Base-by-base conservation (phyloP, 2,113 vertebrate species). In the Corynorhinus townsendii region DNA sequence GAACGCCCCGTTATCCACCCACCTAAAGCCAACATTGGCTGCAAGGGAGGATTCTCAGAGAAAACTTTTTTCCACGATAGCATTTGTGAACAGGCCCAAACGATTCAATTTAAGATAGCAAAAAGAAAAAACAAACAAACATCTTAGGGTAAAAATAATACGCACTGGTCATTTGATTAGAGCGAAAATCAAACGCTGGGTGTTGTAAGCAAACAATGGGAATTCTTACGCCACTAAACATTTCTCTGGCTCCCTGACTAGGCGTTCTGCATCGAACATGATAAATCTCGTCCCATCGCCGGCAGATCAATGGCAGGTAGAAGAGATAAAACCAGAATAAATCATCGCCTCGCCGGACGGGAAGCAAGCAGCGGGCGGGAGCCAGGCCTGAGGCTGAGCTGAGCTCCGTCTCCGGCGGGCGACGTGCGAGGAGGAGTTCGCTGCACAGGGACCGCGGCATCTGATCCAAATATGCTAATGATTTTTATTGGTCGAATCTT, bases 401-500 rank as follows among this genome's bases (percentile, higher is more conserved):
- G 80, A 97, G 98, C 95, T 95, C 97, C 96, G 97, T 97, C 97
- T 93, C 91, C 92, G 98, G 92, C 90, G 96, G 97, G 98, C 98
- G 97, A 77, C 91, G 96, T 90, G 0, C 94, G 94, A 30, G 81
- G 90, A 97, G 97, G 97, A 97, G 96, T 97, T 98, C 97, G 97
- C 95, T 84, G 86, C 98, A 97, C 97, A 98, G 59, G 28, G 59
- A 28, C 59, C 97, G 98, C 95, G 97, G 98, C 98, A 98, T 98
- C 98, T 98, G 98, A 99, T 98, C 98, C 98, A 98, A 98, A 99
- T 99, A 99, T 99, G 99, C 99, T 99, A 96, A 99, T 98, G 98
- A 98, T 98, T 99, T 99, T 99, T 99, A 99, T 99, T 99, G 99
- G 99, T 99, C 98, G 97, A 98, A 98, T 99, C 99, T 99, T 99